Base-by-base conservation (phyloP, 2,113 vertebrate species). In the Xenopus borealis region DNA sequence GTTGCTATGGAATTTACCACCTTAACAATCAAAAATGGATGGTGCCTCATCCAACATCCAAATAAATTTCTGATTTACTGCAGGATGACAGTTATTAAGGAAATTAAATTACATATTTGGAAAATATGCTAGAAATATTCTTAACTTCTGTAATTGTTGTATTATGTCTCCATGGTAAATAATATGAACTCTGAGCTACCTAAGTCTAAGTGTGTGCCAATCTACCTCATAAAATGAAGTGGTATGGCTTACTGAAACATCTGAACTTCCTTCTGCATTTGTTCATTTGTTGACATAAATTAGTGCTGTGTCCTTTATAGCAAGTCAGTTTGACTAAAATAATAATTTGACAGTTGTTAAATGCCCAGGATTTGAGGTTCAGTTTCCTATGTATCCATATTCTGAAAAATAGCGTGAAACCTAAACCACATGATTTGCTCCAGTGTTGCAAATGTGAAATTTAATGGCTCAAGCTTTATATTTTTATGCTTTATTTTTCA, bases 241-340 rank as follows among this genome's bases (percentile, higher is more conserved):
- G 63, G 58, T 66, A 66, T 62, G 27, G 62, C 53, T 66, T 57
- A 47, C 33, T 46, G 17, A 44, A 73, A 66, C 53, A 46, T 52
- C 66, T 62, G 19, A 50, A 66, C 18, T 23, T 66, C 33, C 50
- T 12, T 66, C 30, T 73, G 17, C 63, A 73, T 73, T 73, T 73
- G 63, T 66, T 73, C 72, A 73, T n/a, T n/a, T n/a, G 72, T 63
- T 73, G 72, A 73, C 57, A 73, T 45, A 66, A 66, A 73, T 73
- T 73, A 73, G 52, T 30, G 16, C 30, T 73, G 52, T 73, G 63
- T 66, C 65, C 63, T 73, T 46, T 40, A 40, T 66, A 73, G 44
- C 50, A 73, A 73, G 72, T 66, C 72, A 55, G 33, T 73, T 50
- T 73, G 72, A 62, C 50, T 66, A 57, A 66, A 57, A 66, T 73